Evolutionary conservation across 2,888 invertebrate species (phyloP), one percentile per base, ranked within the genome.

Genomic region (Anthophora plumipes): DNA sequence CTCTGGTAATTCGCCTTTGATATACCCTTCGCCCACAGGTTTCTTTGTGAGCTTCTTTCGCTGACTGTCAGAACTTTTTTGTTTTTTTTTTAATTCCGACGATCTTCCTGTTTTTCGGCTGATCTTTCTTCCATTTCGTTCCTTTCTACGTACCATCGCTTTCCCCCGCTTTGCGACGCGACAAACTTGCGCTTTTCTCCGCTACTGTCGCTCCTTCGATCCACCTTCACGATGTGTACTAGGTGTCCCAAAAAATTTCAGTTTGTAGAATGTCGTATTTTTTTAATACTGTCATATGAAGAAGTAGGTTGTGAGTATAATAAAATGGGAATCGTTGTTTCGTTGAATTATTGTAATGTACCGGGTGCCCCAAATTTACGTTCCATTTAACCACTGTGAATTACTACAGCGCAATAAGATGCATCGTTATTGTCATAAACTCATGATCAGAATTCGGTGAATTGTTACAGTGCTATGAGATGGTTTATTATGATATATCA

Each of bases 11-110:
- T 67, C 31, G 20, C 17, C 50, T 57, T 37, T 69, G 22, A 52
- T 52, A 52, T 52, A 17, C 20, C 5, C 50, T 52, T 31, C 31
- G 31, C 4, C 31, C 31, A 31, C 31, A 31, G 31, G 31, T 31
- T 54, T 52, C 39, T 66, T 39, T 39, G 12, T 3, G n/a, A 63
- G n/a, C 6, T 25, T 46, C 63, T 31, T 63, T 63, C 48, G 25
- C 25, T 12, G 17, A n/a, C 46, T 46, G 31, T 25, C 25, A n/a
- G n/a, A n/a, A n/a, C 25, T 48, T 61, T 31, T 46, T 3, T 0
- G 2, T n/a, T 60, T 59, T 39, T 1, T 4, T 7, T 6, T 1
- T 55, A n/a, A 11, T 54, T 14, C 12, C 25, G 6, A 50, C n/a
- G n/a, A n/a, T 50, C 48, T 50, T 9, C 11, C 20, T 52, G 22